Conservation (phyloP, 2,888 invertebrate species). For the Diaprepes abbreviatus region DNA sequence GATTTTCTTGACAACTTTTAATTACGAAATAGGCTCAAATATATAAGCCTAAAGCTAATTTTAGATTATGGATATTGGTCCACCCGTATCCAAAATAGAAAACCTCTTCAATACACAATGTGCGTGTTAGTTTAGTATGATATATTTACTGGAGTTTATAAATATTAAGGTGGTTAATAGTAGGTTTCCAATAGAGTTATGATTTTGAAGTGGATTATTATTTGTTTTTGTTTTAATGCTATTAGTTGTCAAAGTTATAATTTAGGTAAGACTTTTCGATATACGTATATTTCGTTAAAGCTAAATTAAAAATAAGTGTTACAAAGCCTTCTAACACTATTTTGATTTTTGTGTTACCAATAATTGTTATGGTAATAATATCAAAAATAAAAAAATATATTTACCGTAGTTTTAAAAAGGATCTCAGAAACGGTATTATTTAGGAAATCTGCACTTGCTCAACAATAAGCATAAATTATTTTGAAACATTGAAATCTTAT, state of each 20-base stretch:
- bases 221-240: neutral
- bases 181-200: neutral
- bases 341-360: too few relatives aligned
- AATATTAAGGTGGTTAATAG: neutral
- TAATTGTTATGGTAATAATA: too few relatives aligned
- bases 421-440: too few relatives aligned
- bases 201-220: neutral
- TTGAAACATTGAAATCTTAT: too few relatives aligned
- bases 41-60: slow-evolving; percentile 19
- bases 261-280: slow-evolving; percentile 31
- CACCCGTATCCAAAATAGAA: slow-evolving; percentile 1
- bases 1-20: too few relatives aligned
- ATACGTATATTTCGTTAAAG: too few relatives aligned
- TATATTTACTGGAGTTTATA: neutral
- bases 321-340: too few relatives aligned
- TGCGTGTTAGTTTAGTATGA: neutral
- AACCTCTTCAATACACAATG: neutral
- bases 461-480: too few relatives aligned
- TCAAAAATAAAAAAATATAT: too few relatives aligned
- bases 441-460: too few relatives aligned
- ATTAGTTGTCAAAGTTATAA: slow-evolving; percentile 16
- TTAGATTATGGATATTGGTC: slow-evolving; percentile 23
- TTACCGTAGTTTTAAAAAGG: too few relatives aligned
- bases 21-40: neutral
- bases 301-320: too few relatives aligned